These are phyloP conservation scores for Prunella fulvescens DNA, from an alignment of 2,113 vertebrate species.

Conservation along the genomic window DNA sequence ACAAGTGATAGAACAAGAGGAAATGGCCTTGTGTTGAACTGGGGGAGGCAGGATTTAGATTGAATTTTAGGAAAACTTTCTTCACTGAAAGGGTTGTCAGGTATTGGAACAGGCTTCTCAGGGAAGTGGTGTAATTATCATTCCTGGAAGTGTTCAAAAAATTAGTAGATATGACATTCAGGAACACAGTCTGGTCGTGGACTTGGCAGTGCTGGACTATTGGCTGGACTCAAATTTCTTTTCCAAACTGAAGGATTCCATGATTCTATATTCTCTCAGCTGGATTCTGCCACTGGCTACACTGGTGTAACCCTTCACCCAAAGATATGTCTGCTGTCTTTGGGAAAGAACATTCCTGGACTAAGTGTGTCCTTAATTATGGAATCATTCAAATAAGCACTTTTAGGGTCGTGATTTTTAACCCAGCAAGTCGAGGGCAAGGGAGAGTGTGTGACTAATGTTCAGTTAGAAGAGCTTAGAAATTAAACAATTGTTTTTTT, in stretches of 20 bases:
- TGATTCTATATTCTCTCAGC: not conserved
- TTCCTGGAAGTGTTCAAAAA: not conserved
- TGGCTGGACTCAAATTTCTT: not conserved
- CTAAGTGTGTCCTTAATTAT: slow-evolving; percentile 20
- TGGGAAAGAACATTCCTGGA: not conserved
- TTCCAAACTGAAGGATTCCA: not conserved
- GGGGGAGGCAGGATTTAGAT: not conserved
- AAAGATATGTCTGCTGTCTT: not conserved
- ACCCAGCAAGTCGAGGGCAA: slow-evolving; percentile 26
- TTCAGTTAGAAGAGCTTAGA: slow-evolving; percentile 54
- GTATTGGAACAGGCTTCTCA: not conserved
- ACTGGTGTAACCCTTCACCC: not conserved
- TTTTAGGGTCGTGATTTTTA: slow-evolving; percentile 52
- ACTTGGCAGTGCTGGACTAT: not conserved
- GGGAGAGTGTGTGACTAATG: slow-evolving; percentile 48
- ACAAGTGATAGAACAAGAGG: not conserved
- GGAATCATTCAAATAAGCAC: slow-evolving; percentile 2
- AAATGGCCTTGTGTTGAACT: not conserved
- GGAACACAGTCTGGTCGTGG: no score
- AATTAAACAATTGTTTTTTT: slow-evolving; percentile 52
- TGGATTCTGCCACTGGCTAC: not conserved
- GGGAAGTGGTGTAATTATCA: not conserved
- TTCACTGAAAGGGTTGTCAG: not conserved
- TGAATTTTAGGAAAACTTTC: not conserved
- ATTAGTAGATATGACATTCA: no score